Evolutionary conservation across 2,888 invertebrate species (phyloP).

Genomic region (Drosophila nr. fundita): DNA sequence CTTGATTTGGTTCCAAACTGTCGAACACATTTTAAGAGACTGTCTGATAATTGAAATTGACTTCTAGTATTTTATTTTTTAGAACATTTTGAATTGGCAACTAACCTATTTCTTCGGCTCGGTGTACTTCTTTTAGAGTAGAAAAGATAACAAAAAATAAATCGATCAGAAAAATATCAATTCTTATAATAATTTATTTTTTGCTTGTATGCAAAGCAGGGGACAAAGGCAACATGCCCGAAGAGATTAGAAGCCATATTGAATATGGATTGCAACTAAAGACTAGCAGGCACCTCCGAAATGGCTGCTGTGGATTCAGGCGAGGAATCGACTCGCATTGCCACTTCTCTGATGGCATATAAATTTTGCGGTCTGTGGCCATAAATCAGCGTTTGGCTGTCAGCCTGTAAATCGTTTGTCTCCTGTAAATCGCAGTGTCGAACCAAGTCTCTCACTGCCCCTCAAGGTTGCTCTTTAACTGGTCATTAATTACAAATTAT

Average conservation of each 20-base stretch:
- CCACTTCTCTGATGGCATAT: conserved; percentile 75
- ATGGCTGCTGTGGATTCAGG: conserved; percentile 45
- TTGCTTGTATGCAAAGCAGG: not conserved
- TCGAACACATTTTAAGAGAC: too few relatives aligned
- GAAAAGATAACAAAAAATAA: not conserved
- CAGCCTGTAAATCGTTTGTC: conserved; percentile 55
- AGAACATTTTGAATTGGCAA: too few relatives aligned
- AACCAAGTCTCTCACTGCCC: conserved; percentile 34
- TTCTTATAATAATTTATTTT: not conserved
- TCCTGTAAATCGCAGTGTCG: conserved; percentile 67
- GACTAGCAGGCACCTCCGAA: conserved; percentile 44
- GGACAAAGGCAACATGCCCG: conserved; percentile 11
- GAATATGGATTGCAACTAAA: conserved; percentile 64
- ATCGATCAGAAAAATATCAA: not conserved
- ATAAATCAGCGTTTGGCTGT: conserved; percentile 84
- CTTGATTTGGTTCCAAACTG: not conserved
- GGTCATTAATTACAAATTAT: conserved; percentile 81
- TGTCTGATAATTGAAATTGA: too few relatives aligned
- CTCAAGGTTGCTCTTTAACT: conserved; percentile 72
- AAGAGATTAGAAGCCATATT: conserved; percentile 24
- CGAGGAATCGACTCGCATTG: conserved; percentile 57
- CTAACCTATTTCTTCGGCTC: too few relatives aligned
- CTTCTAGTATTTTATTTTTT: not conserved
- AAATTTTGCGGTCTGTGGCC: conserved; percentile 78
- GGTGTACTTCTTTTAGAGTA: too few relatives aligned